Evolutionary conservation across 1,140 invertebrate species (phyloP).

Genomic region (Drosophila bocki): DNA sequence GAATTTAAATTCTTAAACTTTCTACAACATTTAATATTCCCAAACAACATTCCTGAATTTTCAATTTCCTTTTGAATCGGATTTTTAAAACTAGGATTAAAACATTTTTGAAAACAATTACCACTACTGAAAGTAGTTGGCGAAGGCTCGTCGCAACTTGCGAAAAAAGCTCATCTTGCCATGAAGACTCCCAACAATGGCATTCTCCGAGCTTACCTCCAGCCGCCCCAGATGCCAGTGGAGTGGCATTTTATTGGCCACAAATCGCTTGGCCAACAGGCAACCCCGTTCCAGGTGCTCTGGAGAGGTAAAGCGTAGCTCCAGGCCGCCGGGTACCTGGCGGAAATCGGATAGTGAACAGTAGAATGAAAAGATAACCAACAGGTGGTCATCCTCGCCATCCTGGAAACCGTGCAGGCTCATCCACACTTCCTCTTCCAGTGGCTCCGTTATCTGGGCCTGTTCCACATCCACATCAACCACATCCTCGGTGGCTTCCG

Average conservation of each 20-base stretch:
- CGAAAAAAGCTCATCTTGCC: constrained; percentile 4
- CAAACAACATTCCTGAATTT: not conserved
- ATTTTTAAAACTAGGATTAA: not conserved
- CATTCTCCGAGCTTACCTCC: not conserved
- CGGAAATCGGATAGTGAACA: constrained; percentile 9
- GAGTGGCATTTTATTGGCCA: constrained; percentile 19
- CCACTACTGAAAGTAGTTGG: constrained; percentile 19
- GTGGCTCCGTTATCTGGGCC: not conserved
- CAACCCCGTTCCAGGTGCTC: constrained; percentile 22
- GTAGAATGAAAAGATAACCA: constrained; percentile 22
- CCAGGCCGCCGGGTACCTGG: constrained; percentile 10
- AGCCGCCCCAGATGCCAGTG: constrained; percentile 28
- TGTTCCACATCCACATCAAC: constrained; percentile 27
- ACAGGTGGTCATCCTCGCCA: constrained; percentile 12
- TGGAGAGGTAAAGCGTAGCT: constrained; percentile 21
- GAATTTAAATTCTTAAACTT: not conserved
- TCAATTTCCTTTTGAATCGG: not conserved
- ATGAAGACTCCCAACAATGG: not conserved
- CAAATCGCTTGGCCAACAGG: constrained; percentile 31
- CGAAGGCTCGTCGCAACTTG: constrained; percentile 21
- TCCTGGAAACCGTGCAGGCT: constrained; percentile 21
- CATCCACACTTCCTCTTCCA: constrained; percentile 21
- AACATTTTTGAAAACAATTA: too few relatives aligned
- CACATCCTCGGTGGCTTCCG: not conserved
- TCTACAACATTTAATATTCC: not conserved